Conservation (phyloP, 2,888 invertebrate species). For the Drosophila mulleri region DNA sequence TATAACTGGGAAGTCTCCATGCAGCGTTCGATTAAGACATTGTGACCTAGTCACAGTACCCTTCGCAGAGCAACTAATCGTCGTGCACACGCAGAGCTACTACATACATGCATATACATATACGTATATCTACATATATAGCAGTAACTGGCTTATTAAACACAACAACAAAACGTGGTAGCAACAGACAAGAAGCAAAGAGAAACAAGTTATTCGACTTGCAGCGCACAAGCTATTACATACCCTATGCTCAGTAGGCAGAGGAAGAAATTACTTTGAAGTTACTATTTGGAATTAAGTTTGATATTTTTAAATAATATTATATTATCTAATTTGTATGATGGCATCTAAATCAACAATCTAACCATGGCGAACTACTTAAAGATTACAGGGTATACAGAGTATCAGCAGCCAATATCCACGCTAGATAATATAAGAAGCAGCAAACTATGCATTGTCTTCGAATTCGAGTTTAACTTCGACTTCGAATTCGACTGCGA, state of each 20-base stretch:
- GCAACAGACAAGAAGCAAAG: constrained; percentile 20
- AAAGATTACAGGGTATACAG: constrained; percentile 24
- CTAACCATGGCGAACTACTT: neutral
- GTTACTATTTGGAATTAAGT: neutral
- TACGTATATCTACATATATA: too few relatives aligned
- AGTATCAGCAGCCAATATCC: constrained; percentile 19
- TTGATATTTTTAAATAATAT: neutral
- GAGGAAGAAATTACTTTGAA: too few relatives aligned
- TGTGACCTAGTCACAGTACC: constrained; percentile 33
- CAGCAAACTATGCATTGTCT: constrained; percentile 20
- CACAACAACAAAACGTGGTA: constrained; percentile 26
- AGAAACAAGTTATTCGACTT: constrained; percentile 4
- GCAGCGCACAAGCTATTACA: neutral
- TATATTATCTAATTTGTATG: neutral
- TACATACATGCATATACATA: too few relatives aligned
- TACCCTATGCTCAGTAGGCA: constrained; percentile 7
- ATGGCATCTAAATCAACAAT: neutral
- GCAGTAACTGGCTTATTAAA: constrained; percentile 11
- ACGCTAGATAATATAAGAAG: constrained; percentile 11
- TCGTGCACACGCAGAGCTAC: constrained; percentile 24
- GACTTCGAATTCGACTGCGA: constrained; percentile 1
- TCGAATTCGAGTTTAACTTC: constrained; percentile 16
- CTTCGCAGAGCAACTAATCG: constrained; percentile 11
- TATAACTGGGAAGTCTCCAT: neutral
- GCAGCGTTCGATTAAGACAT: constrained; percentile 1